Base-by-base conservation (phyloP, 2,888 invertebrate species). In the Folsomia manolachei region DNA sequence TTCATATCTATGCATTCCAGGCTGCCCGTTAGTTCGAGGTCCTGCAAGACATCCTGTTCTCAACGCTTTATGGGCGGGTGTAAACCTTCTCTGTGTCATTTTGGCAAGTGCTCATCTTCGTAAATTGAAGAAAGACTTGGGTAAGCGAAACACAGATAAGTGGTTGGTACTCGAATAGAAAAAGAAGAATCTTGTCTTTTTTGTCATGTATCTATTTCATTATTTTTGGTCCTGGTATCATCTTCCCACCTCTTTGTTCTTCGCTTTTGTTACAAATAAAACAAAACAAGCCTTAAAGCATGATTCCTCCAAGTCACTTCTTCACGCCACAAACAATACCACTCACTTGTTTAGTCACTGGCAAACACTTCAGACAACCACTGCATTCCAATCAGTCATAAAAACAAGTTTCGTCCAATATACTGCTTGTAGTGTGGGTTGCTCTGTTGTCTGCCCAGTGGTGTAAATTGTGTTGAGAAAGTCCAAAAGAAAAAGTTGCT, bases 1-100 rank as follows among this genome's bases (percentile, higher is more conserved):
- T 39, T 39, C 39, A 39, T 4, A 39, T 39, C 39, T 4, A 39
- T 14, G 4, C 4, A 39, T 39, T 70, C 71, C 80, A 53, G 79
- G 78, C 70, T 95, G 95, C 82, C 93, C 94, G 1, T 87, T 94
- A 80, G 91, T 93, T 67, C 90, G 94, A 83, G 94, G 94, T 26
- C 92, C 94, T 72, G 91, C 93, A 82, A 88, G 94, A 77, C 94
- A 94, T 86, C 94, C 94, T 85, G 92, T 95, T 74, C 89, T 95
- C 80, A 94, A 94, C 85, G 91, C 93, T 69, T 87, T 95, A 56
- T 95, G 94, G 95, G 93, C 94, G 81, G 88, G 91, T 79, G 92
- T 94, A 82, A 92, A 95, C 84, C 88, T 93, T 74, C 90, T 94
- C 81, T 94, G 94, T 85, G 90, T 94, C 68, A 88, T 90, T 67